Base-by-base conservation (phyloP, 2,888 invertebrate species). In the Hofmannophila pseudospretella region DNA sequence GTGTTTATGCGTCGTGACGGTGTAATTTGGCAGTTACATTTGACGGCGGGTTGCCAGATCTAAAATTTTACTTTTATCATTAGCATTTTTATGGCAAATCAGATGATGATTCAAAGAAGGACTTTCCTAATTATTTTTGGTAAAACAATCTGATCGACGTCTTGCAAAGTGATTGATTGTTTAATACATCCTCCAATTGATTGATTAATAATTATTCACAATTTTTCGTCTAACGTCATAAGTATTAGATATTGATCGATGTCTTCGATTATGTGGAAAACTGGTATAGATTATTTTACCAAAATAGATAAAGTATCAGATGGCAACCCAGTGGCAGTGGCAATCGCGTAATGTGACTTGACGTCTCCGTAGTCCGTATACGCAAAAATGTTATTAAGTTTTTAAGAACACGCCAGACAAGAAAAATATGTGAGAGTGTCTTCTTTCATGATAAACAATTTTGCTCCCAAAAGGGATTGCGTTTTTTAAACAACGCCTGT, bases 381-480 rank as follows among this genome's bases (percentile, higher is more conserved):
- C 60, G 70, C 75, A 71, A 73, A 77, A 79, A 81, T 70, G 63
- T 76, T 76, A 81, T 81, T 80, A 78, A 75, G 67, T 74, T 78
- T 66, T 74, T 64, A 71, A 72, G 69, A 59, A 66, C 57, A 54
- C 56, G 54, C 54, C 47, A 57, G 27, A 27, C 13, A 22, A 12
- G 12, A 22, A 11, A 12, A 31, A n/a, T n/a, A 20, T 20, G 7
- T 31, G 20, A 5, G 31, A 31, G 19, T 20, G 23, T 23, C 26
- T n/a, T n/a, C 12, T 9, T 31, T 11, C 20, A 14, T 23, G 26
- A 14, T 19, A n/a, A 13, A 7, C 34, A 34, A 16, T 16, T 12
- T 5, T 22, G n/a, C 12, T 41, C 44, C 44, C 39, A n/a, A 41
- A 36, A 34, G 37, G 47, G 47, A 47, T 51, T 45, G 48, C 41